Evolutionary conservation across 2,113 vertebrate species (phyloP).

Genomic region (Onychostruthus taczanowskii): DNA sequence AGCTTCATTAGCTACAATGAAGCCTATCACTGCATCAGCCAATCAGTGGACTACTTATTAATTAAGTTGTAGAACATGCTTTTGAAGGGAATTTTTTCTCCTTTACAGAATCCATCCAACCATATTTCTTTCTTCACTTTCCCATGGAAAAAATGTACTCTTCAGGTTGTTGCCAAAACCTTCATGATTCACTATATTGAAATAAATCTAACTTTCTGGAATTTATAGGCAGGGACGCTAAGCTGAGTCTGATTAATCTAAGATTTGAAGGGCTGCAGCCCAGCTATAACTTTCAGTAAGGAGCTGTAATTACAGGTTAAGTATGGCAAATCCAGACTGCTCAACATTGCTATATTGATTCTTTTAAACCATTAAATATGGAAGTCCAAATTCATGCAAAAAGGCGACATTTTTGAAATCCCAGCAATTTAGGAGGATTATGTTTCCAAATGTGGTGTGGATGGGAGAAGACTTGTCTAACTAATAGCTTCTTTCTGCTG

Average conservation of each 20-base stretch:
- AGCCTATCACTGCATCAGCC: slow-evolving; percentile 1
- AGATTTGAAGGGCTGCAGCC: slow-evolving; percentile 45
- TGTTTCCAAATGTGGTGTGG: neutral
- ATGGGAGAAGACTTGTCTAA: neutral
- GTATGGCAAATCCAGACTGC: slow-evolving; percentile 11
- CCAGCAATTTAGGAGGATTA: slow-evolving; percentile 11
- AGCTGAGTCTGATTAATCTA: slow-evolving; percentile 43
- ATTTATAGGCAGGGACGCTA: neutral
- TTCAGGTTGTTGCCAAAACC: slow-evolving; percentile 12
- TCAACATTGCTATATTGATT: slow-evolving; percentile 22
- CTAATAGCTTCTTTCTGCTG: neutral
- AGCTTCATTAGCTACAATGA: slow-evolving; percentile 31
- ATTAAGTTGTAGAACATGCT: slow-evolving; percentile 19
- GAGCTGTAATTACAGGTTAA: slow-evolving; percentile 53
- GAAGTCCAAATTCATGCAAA: slow-evolving; percentile 38
- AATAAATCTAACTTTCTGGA: slow-evolving; percentile 42
- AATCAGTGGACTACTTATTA: slow-evolving; percentile 37
- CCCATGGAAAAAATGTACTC: neutral
- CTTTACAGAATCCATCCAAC: neutral
- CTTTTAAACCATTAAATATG: slow-evolving; percentile 49
- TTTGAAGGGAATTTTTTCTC: neutral
- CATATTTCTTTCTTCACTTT: slow-evolving; percentile 14
- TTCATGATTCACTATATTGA: neutral
- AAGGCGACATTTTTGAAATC: slow-evolving; percentile 23
- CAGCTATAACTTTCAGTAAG: slow-evolving; percentile 45